A percentile compares a stretch with the other conserved stretches of the same genome.
phyloP scores from a whole-genome alignment of 1,140 invertebrate species.

The Anadara kagoshimensis region DNA sequence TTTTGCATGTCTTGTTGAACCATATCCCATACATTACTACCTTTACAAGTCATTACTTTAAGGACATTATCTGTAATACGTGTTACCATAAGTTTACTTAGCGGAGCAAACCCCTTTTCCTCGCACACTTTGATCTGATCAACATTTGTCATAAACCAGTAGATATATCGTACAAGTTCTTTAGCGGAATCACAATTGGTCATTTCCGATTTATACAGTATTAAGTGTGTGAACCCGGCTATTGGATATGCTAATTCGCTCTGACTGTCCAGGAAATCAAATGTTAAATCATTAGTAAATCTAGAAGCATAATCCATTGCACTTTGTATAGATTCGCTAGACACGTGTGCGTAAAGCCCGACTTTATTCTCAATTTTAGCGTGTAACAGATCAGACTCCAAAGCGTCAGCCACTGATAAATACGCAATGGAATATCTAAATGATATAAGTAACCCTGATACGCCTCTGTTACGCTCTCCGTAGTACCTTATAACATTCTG shows the following conservation, averaged over 20 bases:
- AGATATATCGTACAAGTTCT: conserved; percentile 60
- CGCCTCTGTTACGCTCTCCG: conserved; percentile 50
- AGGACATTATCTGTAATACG: conserved; percentile 43
- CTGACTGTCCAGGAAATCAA: conserved; percentile 40
- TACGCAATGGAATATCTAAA: conserved; percentile 59
- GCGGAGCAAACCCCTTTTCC: conserved; percentile 45
- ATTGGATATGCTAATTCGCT: conserved; percentile 56
- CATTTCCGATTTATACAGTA: conserved; percentile 52
- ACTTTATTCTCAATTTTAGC: conserved; percentile 53
- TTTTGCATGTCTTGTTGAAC: conserved; percentile 42
- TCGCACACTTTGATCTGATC: conserved; percentile 34
- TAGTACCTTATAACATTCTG: conserved; percentile 38
- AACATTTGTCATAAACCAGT: conserved; percentile 53
- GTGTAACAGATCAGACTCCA: conserved; percentile 18
- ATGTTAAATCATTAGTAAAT: conserved; percentile 31
- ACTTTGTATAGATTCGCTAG: conserved; percentile 36
- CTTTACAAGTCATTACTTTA: conserved; percentile 49
- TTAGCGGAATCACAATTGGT: conserved; percentile 50
- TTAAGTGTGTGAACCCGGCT: conserved; percentile 61
- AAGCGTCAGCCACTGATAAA: conserved; percentile 46
- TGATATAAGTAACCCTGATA: conserved; percentile 54
- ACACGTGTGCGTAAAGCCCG: conserved; percentile 33
- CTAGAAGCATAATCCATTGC: conserved; percentile 51
- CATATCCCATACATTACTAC: conserved; percentile 46
- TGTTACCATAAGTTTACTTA: conserved; percentile 43